Conservation (phyloP, 1,140 invertebrate species). For the Macrobrachium nipponense region DNA sequence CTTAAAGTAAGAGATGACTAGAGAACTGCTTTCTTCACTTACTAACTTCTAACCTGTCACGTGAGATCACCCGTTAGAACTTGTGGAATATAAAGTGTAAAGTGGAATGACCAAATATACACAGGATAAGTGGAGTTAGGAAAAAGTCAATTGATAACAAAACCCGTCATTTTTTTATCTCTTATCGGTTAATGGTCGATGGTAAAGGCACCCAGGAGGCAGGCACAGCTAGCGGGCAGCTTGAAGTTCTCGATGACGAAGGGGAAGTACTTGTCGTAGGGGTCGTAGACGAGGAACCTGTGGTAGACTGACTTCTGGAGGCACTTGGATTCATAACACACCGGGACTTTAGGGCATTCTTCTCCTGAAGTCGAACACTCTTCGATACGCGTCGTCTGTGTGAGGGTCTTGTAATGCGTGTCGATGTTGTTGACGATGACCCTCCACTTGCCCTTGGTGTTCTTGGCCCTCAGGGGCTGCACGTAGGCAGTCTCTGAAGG, state of each 20-base stretch:
- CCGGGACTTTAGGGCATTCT: slow-evolving; percentile 64
- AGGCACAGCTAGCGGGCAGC: slow-evolving; percentile 65
- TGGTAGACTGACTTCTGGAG: slow-evolving; percentile 66
- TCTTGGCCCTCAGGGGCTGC: slow-evolving; percentile 65
- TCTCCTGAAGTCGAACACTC: slow-evolving; percentile 61
- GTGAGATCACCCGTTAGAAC: too few species aligned
- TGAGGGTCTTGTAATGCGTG: slow-evolving; percentile 64
- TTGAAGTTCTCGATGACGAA: slow-evolving; percentile 65
- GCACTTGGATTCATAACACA: slow-evolving; percentile 65
- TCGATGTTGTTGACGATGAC: slow-evolving; percentile 66
- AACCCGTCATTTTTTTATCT: not conserved
- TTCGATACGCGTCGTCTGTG: slow-evolving; percentile 65
- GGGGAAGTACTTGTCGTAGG: slow-evolving; percentile 65
- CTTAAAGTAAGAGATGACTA: slow-evolving; percentile 1
- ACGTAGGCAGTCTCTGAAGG: slow-evolving; percentile 62
- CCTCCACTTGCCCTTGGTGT: slow-evolving; percentile 65
- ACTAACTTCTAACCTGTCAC: not conserved
- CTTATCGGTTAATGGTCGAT: slow-evolving; percentile 18
- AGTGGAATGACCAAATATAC: too few species aligned
- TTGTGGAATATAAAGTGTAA: too few species aligned
- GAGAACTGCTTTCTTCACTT: slow-evolving; percentile 28
- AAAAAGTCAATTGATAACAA: not conserved
- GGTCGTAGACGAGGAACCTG: slow-evolving; percentile 65
- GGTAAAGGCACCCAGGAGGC: slow-evolving; percentile 59
- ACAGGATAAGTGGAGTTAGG: too few species aligned